A percentile compares a stretch with the other conserved stretches of the same genome.
These are phyloP conservation scores for Porites rus DNA, from an alignment of 92 coral and sea anemone genomes.

Conservation along the genomic window DNA sequence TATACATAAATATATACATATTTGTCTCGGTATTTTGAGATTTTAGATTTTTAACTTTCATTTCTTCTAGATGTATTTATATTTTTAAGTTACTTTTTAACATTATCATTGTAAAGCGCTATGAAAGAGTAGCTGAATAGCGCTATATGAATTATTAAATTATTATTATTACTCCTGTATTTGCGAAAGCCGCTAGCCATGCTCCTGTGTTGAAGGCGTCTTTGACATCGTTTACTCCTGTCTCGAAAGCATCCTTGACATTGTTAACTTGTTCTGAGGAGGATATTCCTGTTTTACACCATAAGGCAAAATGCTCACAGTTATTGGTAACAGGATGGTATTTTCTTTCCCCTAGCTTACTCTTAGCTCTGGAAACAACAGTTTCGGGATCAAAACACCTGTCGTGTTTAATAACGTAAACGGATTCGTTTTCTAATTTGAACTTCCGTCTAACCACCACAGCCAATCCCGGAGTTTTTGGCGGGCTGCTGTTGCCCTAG, in stretches of 20 bases:
- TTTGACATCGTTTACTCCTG: not conserved
- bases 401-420: conserved; percentile 13
- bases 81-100: too few species aligned
- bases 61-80: too few species aligned
- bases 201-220: not conserved
- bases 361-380: conserved; percentile 13
- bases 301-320: conserved; percentile 51
- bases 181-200: not conserved
- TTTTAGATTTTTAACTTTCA: too few species aligned
- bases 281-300: conserved; percentile 46
- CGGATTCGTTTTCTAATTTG: not conserved
- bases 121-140: too few species aligned
- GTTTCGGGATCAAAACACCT: not conserved
- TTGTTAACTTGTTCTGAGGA: not conserved
- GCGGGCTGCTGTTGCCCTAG: not conserved
- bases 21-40: too few species aligned
- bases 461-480: not conserved
- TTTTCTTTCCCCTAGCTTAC: conserved; percentile 16
- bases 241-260: not conserved
- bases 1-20: too few species aligned
- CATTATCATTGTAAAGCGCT: too few species aligned
- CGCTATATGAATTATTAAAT: too few species aligned
- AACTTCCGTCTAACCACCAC: not conserved
- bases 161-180: too few species aligned
- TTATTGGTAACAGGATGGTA: conserved; percentile 22